Evolutionary conservation across 2,797 vertebrate genomes (phyloP).

Genomic region (Bradypodion pumilum): DNA sequence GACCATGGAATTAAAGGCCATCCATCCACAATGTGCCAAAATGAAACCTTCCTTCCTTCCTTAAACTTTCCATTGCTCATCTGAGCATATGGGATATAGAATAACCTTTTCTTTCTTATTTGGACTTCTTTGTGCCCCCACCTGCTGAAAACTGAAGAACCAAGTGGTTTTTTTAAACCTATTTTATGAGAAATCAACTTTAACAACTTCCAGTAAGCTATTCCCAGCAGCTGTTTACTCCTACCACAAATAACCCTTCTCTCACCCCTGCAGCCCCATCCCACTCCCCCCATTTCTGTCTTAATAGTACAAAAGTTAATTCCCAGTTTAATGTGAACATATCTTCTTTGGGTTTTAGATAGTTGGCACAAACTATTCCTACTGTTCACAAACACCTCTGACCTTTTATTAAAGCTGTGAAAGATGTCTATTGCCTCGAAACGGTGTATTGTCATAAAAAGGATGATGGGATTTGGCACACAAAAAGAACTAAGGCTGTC

Average conservation of each 20-base stretch:
- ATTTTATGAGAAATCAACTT: constrained; percentile 61
- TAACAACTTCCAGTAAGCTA: constrained; percentile 53
- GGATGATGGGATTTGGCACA: constrained; percentile 43
- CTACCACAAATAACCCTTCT: neutral
- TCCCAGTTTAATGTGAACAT: neutral
- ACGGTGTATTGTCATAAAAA: constrained; percentile 46
- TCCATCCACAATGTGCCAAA: neutral
- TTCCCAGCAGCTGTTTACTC: neutral
- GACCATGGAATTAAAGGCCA: neutral
- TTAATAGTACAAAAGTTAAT: neutral
- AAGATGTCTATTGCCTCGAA: constrained; percentile 70
- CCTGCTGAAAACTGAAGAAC: constrained; percentile 52
- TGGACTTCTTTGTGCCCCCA: constrained; percentile 54
- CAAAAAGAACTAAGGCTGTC: constrained; percentile 3
- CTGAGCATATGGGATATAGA: accelerated
- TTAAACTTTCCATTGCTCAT: neutral
- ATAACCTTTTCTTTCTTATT: neutral
- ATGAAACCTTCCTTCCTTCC: neutral
- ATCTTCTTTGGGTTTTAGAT: constrained; percentile 44
- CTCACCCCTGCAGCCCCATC: neutral
- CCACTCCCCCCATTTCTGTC: neutral
- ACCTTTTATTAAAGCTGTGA: constrained; percentile 61
- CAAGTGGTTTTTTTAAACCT: constrained; percentile 33
- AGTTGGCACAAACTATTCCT: constrained; percentile 63
- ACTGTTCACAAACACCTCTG: constrained; percentile 72